Percentiles rank a stretch among this genome's conserved stretches.
Conservation (phyloP, 2,888 invertebrate species). For the Dusona sp. region DNA sequence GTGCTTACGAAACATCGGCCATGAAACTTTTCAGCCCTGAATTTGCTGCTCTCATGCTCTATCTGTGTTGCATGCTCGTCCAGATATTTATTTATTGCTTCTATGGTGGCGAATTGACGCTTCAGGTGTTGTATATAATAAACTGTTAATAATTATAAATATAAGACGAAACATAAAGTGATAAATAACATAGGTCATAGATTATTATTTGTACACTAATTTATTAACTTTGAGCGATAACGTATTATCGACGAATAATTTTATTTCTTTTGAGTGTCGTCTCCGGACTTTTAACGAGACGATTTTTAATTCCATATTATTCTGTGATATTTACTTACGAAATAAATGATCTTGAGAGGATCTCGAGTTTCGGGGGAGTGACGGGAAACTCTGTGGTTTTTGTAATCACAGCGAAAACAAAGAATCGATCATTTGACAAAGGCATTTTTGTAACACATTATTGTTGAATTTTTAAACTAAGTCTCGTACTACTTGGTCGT, state of each 20-base stretch:
- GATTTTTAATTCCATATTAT: conserved; percentile 56
- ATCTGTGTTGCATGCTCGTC: conserved; percentile 69
- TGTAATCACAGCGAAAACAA: not conserved
- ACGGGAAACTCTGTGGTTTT: not conserved
- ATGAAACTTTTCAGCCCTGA: conserved; percentile 62
- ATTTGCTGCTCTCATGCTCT: conserved; percentile 65
- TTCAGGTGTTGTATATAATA: conserved; percentile 59
- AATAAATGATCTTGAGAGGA: not conserved
- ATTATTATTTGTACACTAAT: conserved; percentile 53
- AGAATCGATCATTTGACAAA: not conserved
- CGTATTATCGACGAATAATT: conserved; percentile 4
- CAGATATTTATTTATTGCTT: conserved; percentile 71
- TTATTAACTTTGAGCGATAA: conserved; percentile 30
- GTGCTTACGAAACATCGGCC: conserved; percentile 70
- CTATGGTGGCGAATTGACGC: conserved; percentile 55
- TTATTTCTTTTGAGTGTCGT: not conserved
- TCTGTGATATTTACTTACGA: conserved; percentile 63
- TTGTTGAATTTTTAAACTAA: conserved; percentile 10
- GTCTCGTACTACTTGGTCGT: not conserved
- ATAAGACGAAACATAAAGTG: conserved; percentile 63
- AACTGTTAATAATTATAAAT: not conserved
- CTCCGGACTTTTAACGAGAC: conserved; percentile 35
- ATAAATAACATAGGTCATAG: conserved; percentile 61
- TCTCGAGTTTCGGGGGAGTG: not conserved
- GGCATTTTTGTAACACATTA: conserved; percentile 7